These are phyloP conservation scores for Gambusia affinis DNA, from an alignment of 2,113 vertebrate species.

Conservation along the genomic window DNA sequence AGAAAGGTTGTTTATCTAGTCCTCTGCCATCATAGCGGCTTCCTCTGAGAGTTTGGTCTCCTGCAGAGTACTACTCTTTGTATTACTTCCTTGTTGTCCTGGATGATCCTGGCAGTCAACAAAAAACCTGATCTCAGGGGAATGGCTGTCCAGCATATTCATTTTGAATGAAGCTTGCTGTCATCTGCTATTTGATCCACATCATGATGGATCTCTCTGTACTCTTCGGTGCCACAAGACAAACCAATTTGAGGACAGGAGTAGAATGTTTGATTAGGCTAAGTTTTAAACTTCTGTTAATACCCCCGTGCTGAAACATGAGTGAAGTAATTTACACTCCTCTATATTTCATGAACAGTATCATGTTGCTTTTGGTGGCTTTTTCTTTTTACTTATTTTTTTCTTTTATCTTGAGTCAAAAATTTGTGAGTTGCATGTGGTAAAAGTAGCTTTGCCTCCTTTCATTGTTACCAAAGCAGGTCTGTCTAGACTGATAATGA, in stretches of 20 bases:
- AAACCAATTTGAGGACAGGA: constrained; percentile 10
- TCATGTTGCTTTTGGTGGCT: constrained; percentile 49
- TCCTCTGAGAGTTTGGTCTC: constrained; percentile 44
- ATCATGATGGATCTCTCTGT: constrained; percentile 22
- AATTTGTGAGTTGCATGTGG: not conserved
- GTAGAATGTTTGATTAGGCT: constrained; percentile 22
- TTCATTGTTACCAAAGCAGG: constrained; percentile 54
- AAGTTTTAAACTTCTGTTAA: constrained; percentile 16
- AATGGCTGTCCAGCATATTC: constrained; percentile 51
- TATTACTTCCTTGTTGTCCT: constrained; percentile 39
- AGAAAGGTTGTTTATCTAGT: constrained; percentile 46
- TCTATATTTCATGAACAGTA: constrained; percentile 74
- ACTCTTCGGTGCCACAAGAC: constrained; percentile 1
- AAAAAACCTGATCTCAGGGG: constrained; percentile 54
- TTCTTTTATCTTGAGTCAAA: constrained; percentile 1
- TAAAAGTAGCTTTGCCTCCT: not conserved
- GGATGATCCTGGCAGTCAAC: constrained; percentile 27
- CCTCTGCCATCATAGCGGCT: constrained; percentile 31
- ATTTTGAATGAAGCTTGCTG: constrained; percentile 74
- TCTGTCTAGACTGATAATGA: constrained; percentile 34
- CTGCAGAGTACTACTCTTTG: constrained; percentile 12
- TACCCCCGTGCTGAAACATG: constrained; percentile 33
- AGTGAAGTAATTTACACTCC: constrained; percentile 48
- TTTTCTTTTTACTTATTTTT: not conserved
- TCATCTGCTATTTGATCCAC: constrained; percentile 53